Evolutionary conservation across 2,113 vertebrate genomes (phyloP).

Genomic region (Microtus montanus): DNA sequence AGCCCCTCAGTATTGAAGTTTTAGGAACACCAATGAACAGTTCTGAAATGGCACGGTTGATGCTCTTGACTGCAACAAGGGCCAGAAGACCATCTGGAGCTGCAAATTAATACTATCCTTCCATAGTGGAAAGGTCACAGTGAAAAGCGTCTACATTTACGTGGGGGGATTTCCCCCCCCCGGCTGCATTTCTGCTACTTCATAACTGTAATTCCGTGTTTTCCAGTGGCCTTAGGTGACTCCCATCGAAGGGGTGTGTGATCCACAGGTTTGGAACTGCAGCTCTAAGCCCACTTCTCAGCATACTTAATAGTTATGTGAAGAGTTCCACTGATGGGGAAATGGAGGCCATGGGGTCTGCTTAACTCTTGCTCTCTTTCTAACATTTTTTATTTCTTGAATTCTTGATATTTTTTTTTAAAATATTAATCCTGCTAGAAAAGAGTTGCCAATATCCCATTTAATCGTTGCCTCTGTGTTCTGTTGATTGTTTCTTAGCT

Average conservation of each 20-base stretch:
- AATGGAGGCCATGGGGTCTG: neutral
- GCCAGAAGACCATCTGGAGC: slow-evolving; percentile 18
- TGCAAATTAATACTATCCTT: slow-evolving; percentile 68
- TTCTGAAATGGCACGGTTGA: slow-evolving; percentile 53
- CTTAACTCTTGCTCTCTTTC: neutral
- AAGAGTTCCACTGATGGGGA: neutral
- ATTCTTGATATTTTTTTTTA: neutral
- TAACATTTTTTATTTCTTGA: neutral
- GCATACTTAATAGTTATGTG: neutral
- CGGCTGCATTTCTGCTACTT: neutral
- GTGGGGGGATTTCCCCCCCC: neutral
- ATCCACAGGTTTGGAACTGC: neutral
- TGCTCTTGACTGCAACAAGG: slow-evolving; percentile 57
- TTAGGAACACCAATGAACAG: slow-evolving; percentile 21
- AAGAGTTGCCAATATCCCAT: neutral
- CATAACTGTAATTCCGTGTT: neutral
- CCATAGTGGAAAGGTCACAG: slow-evolving; percentile 57
- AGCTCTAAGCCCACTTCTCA: neutral
- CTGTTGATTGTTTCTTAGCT: neutral
- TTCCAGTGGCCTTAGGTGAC: neutral
- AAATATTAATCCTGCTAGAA: neutral
- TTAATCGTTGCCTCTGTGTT: neutral
- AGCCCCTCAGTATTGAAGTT: slow-evolving; percentile 68
- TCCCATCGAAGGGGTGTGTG: neutral
- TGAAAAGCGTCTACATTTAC: slow-evolving; percentile 13